phyloP scores from a whole-genome alignment of 2,888 invertebrate genomes.

The Phyto melanocephala region DNA sequence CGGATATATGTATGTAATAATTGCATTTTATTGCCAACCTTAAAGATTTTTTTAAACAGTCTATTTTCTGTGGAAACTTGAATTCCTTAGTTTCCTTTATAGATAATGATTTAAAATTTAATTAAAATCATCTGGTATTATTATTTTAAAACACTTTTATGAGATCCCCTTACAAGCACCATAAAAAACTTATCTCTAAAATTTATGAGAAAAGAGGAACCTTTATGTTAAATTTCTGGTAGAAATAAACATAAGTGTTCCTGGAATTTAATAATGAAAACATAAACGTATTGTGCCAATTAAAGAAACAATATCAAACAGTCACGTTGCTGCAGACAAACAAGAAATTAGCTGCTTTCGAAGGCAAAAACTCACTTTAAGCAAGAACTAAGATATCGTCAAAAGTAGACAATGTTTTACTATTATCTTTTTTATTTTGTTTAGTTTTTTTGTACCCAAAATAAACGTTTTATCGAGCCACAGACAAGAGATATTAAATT shows the following conservation, averaged over 20 bases:
- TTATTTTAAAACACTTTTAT: conserved; percentile 37
- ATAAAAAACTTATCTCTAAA: conserved; percentile 1
- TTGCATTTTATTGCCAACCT: no score
- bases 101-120: conserved; percentile 28
- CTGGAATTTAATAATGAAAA: conserved; percentile 53
- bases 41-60: no score
- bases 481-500: not conserved
- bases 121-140: conserved; percentile 42
- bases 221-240: conserved; percentile 16
- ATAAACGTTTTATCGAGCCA: not conserved
- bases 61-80: not conserved
- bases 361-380: conserved; percentile 13
- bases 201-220: not conserved
- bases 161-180: not conserved
- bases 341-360: conserved; percentile 33
- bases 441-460: no score
- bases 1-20: no score
- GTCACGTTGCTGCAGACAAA: not conserved
- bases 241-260: conserved; percentile 32
- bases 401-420: conserved; percentile 33
- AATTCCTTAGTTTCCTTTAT: conserved; percentile 33
- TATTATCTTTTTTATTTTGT: not conserved
- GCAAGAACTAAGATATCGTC: conserved; percentile 18
- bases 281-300: conserved; percentile 58
- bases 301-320: conserved; percentile 41